These are phyloP conservation scores for Siniperca undulata DNA, from an alignment of 2,797 vertebrate genomes.

Conservation along the genomic window DNA sequence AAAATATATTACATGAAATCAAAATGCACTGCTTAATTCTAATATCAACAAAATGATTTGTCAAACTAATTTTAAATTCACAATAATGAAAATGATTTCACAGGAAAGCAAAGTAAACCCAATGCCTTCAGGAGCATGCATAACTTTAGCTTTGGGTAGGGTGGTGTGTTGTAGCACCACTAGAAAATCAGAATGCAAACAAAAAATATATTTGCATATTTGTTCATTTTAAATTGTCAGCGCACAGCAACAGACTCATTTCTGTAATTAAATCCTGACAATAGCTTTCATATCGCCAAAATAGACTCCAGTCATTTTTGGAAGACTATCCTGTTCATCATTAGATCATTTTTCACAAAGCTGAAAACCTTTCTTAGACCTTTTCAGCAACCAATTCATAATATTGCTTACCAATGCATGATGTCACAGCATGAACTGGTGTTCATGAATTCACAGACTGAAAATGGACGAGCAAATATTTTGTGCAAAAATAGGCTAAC, in stretches of 20 bases:
- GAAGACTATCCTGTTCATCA: conserved; percentile 21
- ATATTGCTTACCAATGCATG: conserved; percentile 71
- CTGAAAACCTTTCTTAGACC: conserved; percentile 40
- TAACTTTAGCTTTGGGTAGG: conserved; percentile 42
- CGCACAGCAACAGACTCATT: conserved; percentile 28
- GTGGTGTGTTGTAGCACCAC: conserved; percentile 38
- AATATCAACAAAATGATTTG: conserved; percentile 26
- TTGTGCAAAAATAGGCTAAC: conserved; percentile 76
- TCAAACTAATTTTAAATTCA: conserved; percentile 36
- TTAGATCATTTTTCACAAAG: conserved; percentile 16
- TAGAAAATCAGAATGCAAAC: conserved; percentile 48
- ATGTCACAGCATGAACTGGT: conserved; percentile 37
- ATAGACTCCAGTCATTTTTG: conserved; percentile 47
- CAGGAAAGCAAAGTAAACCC: conserved; percentile 44
- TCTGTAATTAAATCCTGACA: conserved; percentile 40
- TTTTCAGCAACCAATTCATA: conserved; percentile 39
- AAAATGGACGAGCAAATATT: conserved; percentile 86
- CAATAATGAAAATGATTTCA: conserved; percentile 44
- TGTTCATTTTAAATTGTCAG: conserved; percentile 44
- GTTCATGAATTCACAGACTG: conserved; percentile 40
- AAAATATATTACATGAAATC: conserved; percentile 51
- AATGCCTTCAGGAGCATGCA: conserved; percentile 57
- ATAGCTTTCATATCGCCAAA: conserved; percentile 49
- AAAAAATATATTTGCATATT: conserved; percentile 75
- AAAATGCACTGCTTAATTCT: conserved; percentile 42